Conservation (phyloP, 2,888 invertebrate species). For the Amphipoea lucens region DNA sequence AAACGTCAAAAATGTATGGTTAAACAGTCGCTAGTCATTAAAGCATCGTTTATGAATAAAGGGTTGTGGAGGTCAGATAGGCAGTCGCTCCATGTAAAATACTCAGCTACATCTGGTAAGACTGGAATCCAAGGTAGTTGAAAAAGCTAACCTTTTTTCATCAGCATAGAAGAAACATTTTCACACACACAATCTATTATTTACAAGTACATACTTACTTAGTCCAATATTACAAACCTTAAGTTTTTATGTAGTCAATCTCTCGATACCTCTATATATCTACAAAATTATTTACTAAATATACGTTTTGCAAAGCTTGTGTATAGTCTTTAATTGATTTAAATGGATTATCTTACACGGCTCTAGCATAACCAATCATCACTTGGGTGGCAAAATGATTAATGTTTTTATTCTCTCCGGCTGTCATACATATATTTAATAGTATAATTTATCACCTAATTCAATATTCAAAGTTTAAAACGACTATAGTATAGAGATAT, state of each 20-base stretch:
- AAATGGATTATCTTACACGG: slow-evolving; percentile 20
- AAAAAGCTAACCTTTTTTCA: too few relatives aligned
- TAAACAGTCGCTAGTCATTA: not conserved
- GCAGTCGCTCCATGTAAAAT: not conserved
- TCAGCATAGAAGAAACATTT: not conserved
- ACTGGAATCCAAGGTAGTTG: not conserved
- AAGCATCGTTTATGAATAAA: not conserved
- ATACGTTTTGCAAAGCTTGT: slow-evolving; percentile 11
- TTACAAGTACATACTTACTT: not conserved
- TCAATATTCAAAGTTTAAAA: not conserved
- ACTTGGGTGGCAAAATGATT: slow-evolving; percentile 38
- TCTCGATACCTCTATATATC: too few relatives aligned
- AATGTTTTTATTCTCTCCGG: slow-evolving; percentile 15
- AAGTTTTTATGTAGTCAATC: too few relatives aligned
- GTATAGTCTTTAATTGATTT: slow-evolving; percentile 27
- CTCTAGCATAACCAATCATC: slow-evolving; percentile 30
- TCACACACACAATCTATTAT: not conserved
- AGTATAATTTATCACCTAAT: slow-evolving; percentile 36
- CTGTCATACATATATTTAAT: slow-evolving; percentile 7
- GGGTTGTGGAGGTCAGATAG: not conserved
- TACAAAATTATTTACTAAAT: not conserved
- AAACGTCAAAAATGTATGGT: not conserved
- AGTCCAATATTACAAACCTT: slow-evolving; percentile 4
- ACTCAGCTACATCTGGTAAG: not conserved
- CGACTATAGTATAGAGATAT: not conserved